phyloP scores from a whole-genome alignment of 2,113 vertebrate species.

The Corythoichthys haematopterus region DNA sequence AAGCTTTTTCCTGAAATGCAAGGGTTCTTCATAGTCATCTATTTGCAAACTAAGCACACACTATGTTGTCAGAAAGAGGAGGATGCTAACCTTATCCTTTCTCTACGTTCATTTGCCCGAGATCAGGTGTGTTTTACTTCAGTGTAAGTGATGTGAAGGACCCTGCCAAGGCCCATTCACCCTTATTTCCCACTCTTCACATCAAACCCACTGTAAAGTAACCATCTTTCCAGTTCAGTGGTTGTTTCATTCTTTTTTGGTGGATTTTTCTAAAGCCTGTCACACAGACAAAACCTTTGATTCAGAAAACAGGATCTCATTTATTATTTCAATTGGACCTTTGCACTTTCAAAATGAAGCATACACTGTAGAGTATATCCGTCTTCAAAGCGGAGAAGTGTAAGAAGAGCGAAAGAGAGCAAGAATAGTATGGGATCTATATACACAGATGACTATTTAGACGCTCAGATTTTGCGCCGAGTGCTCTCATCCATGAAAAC shows the following conservation, averaged over 20 bases:
- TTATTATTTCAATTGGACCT: constrained; percentile 53
- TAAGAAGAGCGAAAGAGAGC: not conserved
- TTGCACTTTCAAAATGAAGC: constrained; percentile 28
- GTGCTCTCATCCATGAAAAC: not conserved
- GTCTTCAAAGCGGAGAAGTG: constrained; percentile 1
- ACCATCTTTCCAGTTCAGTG: constrained; percentile 24
- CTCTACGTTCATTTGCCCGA: constrained; percentile 43
- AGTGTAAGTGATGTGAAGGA: constrained; percentile 37
- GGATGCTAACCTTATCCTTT: constrained; percentile 20
- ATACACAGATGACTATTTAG: not conserved
- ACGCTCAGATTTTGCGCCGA: not conserved
- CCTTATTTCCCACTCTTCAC: constrained; percentile 6
- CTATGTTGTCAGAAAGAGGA: not conserved
- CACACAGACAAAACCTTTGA: constrained; percentile 37
- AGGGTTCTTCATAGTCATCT: constrained; percentile 36
- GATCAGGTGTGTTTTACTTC: constrained; percentile 45
- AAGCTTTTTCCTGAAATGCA: constrained; percentile 46
- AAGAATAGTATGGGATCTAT: not conserved
- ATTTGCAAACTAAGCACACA: not conserved
- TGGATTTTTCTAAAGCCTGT: constrained; percentile 15
- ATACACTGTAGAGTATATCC: not conserved
- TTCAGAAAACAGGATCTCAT: constrained; percentile 32
- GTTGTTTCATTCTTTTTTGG: constrained; percentile 28
- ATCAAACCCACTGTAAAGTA: constrained; percentile 15
- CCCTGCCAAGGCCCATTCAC: constrained; percentile 11